Evolutionary conservation across 2,797 vertebrate species (phyloP).

Genomic region (Xenopus petersii): DNA sequence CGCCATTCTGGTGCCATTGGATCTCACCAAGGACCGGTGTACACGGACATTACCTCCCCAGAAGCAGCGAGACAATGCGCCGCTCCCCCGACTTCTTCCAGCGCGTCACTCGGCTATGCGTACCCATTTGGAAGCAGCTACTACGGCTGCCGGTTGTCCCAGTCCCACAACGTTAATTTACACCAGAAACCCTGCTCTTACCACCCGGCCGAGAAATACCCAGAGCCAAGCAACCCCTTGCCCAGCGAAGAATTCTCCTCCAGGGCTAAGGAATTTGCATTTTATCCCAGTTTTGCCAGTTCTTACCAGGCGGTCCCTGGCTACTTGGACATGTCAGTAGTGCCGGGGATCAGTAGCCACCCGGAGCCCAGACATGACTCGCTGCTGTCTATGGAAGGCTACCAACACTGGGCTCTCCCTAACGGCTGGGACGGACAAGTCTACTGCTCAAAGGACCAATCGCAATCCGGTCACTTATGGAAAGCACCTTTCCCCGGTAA

Average conservation of each 20-base stretch:
- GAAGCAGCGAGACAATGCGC: slow-evolving; percentile 88
- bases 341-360: slow-evolving; percentile 89
- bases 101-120: slow-evolving; percentile 86
- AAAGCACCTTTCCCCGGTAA: slow-evolving; percentile 98
- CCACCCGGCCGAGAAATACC: slow-evolving; percentile 87
- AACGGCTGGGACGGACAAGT: slow-evolving; percentile 97
- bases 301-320: slow-evolving; percentile 94
- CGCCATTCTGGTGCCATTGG: slow-evolving; percentile 80
- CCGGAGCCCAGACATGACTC: slow-evolving; percentile 91
- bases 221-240: slow-evolving; percentile 77
- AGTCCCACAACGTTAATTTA: slow-evolving; percentile 93
- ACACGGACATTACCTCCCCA: slow-evolving; percentile 89
- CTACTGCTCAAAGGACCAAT: slow-evolving; percentile 96
- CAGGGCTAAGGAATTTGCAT: slow-evolving; percentile 93
- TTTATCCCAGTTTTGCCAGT: slow-evolving; percentile 92
- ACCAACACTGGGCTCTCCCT: slow-evolving; percentile 96
- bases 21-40: slow-evolving; percentile 86
- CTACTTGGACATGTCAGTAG: slow-evolving; percentile 94
- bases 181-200: slow-evolving; percentile 94
- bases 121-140: slow-evolving; percentile 94
- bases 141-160: slow-evolving; percentile 91
- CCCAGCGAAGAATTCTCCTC: slow-evolving; percentile 61
- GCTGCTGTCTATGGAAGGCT: slow-evolving; percentile 94
- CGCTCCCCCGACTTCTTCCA: slow-evolving; percentile 82
- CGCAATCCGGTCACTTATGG: slow-evolving; percentile 92